phyloP scores from a whole-genome alignment of 2,113 vertebrate genomes.

The Gila orcuttii region DNA sequence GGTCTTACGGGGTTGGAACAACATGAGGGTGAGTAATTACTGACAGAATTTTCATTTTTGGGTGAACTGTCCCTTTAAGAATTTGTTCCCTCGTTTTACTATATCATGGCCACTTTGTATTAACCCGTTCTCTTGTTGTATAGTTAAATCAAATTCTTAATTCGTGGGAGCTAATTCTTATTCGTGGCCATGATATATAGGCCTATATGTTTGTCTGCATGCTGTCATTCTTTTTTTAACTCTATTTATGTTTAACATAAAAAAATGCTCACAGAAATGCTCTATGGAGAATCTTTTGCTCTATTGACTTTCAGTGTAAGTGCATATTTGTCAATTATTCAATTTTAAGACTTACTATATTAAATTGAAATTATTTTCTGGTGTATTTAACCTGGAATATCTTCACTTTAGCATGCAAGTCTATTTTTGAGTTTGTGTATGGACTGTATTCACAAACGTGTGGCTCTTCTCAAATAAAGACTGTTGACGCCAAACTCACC shows the following conservation, averaged over 20 bases:
- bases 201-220: too few relatives aligned
- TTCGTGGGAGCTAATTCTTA: too few relatives aligned
- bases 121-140: too few relatives aligned
- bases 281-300: not conserved
- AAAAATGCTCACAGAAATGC: not conserved
- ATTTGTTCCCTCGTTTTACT: too few relatives aligned
- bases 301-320: not conserved
- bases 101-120: too few relatives aligned
- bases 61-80: too few relatives aligned
- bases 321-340: not conserved
- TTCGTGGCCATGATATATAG: too few relatives aligned
- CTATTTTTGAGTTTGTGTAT: not conserved
- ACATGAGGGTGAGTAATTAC: too few relatives aligned
- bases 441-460: not conserved
- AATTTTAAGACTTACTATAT: not conserved
- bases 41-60: too few relatives aligned
- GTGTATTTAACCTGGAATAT: not conserved
- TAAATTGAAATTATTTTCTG: not conserved
- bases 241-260: not conserved
- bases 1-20: too few relatives aligned
- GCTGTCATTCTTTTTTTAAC: too few relatives aligned
- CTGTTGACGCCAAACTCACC: not conserved
- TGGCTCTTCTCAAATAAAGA: constrained; percentile 26
- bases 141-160: too few relatives aligned
- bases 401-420: not conserved